Conservation (phyloP, 2,797 vertebrate genomes). For the Manis pentadactyla region DNA sequence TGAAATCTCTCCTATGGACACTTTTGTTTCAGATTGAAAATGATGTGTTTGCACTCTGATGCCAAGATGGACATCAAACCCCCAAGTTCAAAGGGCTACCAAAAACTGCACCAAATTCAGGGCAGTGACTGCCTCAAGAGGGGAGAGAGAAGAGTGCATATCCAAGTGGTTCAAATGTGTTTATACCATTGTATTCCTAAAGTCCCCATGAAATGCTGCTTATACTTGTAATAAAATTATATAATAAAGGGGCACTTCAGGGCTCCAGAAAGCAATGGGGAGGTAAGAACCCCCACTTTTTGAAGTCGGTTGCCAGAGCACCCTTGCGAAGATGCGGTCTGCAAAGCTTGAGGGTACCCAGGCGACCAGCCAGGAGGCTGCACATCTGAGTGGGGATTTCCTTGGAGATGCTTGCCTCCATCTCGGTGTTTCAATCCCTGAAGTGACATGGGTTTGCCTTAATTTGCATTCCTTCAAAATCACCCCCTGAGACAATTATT, state of each 20-base stretch:
- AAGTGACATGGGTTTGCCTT: too few relatives aligned
- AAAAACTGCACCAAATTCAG: too few relatives aligned
- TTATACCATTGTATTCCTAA: not conserved
- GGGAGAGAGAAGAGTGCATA: fast-evolving
- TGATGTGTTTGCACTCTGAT: not conserved
- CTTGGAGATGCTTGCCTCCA: too few relatives aligned
- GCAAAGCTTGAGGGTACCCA: fast-evolving
- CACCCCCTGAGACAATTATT: not conserved
- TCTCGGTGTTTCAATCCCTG: too few relatives aligned
- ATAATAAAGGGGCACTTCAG: not conserved
- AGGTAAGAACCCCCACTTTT: not conserved
- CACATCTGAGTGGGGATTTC: fast-evolving
- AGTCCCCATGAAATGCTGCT: fast-evolving
- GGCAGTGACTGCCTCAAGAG: fast-evolving
- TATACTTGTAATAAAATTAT: not conserved
- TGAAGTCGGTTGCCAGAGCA: fast-evolving
- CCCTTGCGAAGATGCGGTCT: fast-evolving
- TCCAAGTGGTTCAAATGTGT: not conserved
- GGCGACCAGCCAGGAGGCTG: fast-evolving
- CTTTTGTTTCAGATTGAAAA: not conserved
- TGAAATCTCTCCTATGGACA: slow-evolving; percentile 76
- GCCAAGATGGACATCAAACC: slow-evolving; percentile 8
- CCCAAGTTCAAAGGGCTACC: not conserved
- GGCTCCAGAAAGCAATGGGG: not conserved
- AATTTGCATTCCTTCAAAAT: not conserved